A percentile compares a stretch with the other conserved stretches of the same genome.
These are phyloP conservation scores for Spinus olivaceus DNA, from an alignment of 2,797 vertebrate genomes.

Conservation along the genomic window DNA sequence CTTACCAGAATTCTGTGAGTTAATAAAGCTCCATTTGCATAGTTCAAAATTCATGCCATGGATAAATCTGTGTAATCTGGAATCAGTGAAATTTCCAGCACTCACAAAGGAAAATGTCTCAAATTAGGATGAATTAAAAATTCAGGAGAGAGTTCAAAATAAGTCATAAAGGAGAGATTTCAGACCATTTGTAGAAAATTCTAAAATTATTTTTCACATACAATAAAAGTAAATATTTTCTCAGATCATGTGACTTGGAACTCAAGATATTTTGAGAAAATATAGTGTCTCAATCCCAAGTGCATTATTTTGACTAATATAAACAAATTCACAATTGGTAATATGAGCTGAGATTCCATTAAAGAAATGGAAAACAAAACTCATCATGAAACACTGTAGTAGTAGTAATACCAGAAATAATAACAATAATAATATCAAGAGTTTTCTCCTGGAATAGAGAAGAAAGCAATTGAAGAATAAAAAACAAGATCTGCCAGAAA, in stretches of 20 bases:
- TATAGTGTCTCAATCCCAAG: not conserved
- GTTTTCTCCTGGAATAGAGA: not conserved
- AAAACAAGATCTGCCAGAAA: not conserved
- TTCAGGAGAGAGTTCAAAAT: not conserved
- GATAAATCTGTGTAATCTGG: not conserved
- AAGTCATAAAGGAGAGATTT: not conserved
- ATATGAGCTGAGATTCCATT: not conserved
- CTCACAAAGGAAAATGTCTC: slow-evolving; percentile 17
- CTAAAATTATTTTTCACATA: not conserved
- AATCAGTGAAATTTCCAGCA: not conserved
- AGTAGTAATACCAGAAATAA: not conserved
- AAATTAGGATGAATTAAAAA: not conserved
- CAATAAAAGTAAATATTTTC: not conserved
- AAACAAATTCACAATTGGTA: not conserved
- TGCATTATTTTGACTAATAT: not conserved
- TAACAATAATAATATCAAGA: not conserved
- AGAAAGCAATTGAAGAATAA: not conserved
- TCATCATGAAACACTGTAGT: not conserved
- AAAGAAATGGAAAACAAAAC: not conserved
- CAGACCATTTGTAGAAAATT: not conserved
- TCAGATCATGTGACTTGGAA: not conserved
- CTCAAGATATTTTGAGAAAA: not conserved
- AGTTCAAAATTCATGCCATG: not conserved
- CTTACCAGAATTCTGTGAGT: not conserved
- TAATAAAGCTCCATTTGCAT: not conserved